Base-by-base conservation (phyloP, 2,113 vertebrate genomes). In the Malaclemys terrapin region DNA sequence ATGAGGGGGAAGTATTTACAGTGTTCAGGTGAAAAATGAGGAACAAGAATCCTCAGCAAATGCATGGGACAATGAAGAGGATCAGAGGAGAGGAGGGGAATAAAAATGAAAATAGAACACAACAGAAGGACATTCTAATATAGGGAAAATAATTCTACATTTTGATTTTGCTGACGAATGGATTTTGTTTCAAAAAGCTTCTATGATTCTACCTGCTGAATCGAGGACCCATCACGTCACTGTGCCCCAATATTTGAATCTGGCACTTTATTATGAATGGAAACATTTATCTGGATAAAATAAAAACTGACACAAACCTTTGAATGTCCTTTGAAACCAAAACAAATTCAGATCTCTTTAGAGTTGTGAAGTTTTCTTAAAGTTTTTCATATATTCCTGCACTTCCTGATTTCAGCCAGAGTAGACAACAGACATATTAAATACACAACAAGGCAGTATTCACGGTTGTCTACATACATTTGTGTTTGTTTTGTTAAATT, bases 261-360 rank as follows among this genome's bases (percentile, higher is more conserved):
- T 69, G 1, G 0, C 42, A 59, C 80, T 89, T 87, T 84, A 4
- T 10, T 57, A 80, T 3, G 10, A 17, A 3, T 72, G 89, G 91
- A 87, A 80, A 2, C 57, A 29, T 0, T 65, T 78, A 27, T 82
- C 75, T 87, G 10, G 1, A 5, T 47, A 53, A 3, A 10, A 1
- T 79, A 17, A 84, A 4, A 91, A 62, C 6, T 47, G 27, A 75
- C 1, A 3, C 2, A 80, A 79, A 69, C 38, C 12, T 85, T 88
- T 27, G 7, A 2, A 4, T n/a, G 4, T 2, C 4, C 11, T 53
- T 84, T 14, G 53, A 76, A 3, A 89, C 0, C 10, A 83, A 4
- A 3, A 83, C 57, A 85, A 89, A 65, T 2, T 80, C 14, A 69
- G 80, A 95, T 72, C 3, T 90, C 84, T 62, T 62, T 16, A 31